These are phyloP conservation scores for Drosophila arizonae DNA, from an alignment of 1,140 invertebrate species.

Conservation along the genomic window DNA sequence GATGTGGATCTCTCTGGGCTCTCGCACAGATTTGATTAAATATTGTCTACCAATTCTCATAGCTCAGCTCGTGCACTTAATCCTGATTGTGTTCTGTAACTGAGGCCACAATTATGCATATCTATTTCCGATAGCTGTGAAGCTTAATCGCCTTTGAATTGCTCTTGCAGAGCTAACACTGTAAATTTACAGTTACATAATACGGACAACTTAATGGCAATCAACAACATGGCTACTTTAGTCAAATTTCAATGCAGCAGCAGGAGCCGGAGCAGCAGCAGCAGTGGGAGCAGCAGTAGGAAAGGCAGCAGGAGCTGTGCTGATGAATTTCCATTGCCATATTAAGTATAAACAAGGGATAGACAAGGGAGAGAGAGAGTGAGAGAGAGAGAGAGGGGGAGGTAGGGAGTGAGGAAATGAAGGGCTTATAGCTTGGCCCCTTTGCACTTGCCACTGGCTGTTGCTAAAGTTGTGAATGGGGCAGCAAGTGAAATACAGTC, in stretches of 20 bases:
- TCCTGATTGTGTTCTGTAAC: no score
- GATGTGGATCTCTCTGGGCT: no score
- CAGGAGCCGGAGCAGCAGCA: not conserved
- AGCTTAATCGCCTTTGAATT: not conserved
- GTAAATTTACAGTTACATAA: not conserved
- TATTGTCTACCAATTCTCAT: no score
- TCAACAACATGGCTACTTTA: slow-evolving; percentile 11
- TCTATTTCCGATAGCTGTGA: not conserved
- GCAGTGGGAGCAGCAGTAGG: no score
- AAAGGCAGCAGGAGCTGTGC: not conserved
- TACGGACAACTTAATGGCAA: slow-evolving; percentile 1
- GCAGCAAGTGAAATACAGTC: slow-evolving; percentile 12
- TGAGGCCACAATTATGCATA: no score
- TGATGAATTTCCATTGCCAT: slow-evolving; percentile 9
- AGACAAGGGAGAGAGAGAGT: not conserved
- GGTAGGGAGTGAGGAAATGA: not conserved
- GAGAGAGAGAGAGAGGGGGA: no score
- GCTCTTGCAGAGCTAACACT: not conserved
- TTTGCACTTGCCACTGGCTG: slow-evolving; percentile 2
- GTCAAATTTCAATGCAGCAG: slow-evolving; percentile 20
- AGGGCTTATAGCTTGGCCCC: no score
- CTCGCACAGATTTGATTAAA: no score
- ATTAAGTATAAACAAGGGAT: not conserved
- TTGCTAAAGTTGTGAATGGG: slow-evolving; percentile 29
- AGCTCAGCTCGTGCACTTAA: no score